Evolutionary conservation across 2,113 vertebrate genomes (phyloP).

Genomic region (Brachypodius melanocephalos): DNA sequence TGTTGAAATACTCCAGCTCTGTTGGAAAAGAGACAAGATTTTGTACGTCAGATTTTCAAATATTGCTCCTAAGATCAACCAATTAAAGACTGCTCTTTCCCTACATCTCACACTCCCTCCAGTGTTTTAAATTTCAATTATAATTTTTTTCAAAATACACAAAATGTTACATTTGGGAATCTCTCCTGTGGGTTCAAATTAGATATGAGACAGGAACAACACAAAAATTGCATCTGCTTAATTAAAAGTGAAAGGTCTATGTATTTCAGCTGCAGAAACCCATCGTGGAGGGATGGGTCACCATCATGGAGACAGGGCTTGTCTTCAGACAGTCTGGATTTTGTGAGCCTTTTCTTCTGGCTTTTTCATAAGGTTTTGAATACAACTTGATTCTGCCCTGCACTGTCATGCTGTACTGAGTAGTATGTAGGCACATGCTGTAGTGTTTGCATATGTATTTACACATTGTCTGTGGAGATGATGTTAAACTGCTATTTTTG

Average conservation of each 20-base stretch:
- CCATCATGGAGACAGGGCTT: neutral
- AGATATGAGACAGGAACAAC: neutral
- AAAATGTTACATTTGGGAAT: neutral
- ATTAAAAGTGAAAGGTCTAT: neutral
- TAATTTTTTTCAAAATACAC: neutral
- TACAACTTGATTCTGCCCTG: neutral
- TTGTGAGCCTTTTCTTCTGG: neutral
- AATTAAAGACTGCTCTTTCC: neutral
- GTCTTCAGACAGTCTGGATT: neutral
- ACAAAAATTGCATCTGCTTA: neutral
- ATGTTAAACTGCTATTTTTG: neutral
- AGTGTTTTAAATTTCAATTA: neutral
- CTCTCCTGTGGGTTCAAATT: neutral
- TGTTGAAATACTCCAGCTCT: slow-evolving; percentile 8
- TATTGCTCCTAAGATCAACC: neutral
- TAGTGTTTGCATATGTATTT: neutral
- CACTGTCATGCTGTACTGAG: neutral
- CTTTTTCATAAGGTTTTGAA: neutral
- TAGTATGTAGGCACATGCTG: neutral
- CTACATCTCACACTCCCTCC: neutral
- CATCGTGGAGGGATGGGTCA: too few relatives aligned
- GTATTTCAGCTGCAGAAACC: neutral
- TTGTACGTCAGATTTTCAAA: slow-evolving; percentile 16
- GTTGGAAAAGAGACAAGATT: neutral
- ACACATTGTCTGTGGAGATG: neutral